Evolutionary conservation across 1,140 invertebrate genomes (phyloP), one percentile per base, ranked within the genome.

Genomic region (Thrips palmi): DNA sequence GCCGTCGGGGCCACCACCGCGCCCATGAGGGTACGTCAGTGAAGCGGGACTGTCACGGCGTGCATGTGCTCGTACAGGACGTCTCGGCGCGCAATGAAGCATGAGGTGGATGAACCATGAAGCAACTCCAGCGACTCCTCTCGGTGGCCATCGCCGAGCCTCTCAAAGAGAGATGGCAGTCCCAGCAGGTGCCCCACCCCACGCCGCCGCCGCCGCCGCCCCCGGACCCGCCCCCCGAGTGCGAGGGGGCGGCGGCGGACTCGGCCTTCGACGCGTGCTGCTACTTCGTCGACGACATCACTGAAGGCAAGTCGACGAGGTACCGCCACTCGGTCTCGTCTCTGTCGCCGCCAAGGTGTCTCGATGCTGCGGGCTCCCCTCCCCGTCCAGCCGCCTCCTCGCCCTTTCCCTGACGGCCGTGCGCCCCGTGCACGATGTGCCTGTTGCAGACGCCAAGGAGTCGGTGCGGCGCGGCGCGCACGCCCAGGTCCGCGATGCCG

Each of bases 401-500:
- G 22, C 27, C 23, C 22, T 41, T 14, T 28, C 4, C 8, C 18
- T 31, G 11, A 10, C 4, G n/a, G 14, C 5, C 17, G 12, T 14
- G 21, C 37, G 15, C 2, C n/a, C 4, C n/a, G 4, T 3, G 20
- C 20, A 25, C 34, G 15, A 17, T 41, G 10, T 23, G 14, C 11
- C 39, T n/a, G 36, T 51, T 52, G 3, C 56, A 77, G 75, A 78
- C 67, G 74, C 70, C 2, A 61, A 75, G 44, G 81, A 87, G 55
- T 60, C 71, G 33, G 67, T 71, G 21, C 65, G 74, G 33, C 59
- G 75, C 29, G 70, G 71, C 15, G 66, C 70, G 21, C 80, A 86
- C 55, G 62, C 67, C 10, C 67, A 72, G 12, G 60, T 89, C 1
- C 66, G 80, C 8, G 74, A 82, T 30, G 70, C 77, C 11, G 77